phyloP scores from a whole-genome alignment of 2,888 invertebrate species.

The Andricus quercusramuli region DNA sequence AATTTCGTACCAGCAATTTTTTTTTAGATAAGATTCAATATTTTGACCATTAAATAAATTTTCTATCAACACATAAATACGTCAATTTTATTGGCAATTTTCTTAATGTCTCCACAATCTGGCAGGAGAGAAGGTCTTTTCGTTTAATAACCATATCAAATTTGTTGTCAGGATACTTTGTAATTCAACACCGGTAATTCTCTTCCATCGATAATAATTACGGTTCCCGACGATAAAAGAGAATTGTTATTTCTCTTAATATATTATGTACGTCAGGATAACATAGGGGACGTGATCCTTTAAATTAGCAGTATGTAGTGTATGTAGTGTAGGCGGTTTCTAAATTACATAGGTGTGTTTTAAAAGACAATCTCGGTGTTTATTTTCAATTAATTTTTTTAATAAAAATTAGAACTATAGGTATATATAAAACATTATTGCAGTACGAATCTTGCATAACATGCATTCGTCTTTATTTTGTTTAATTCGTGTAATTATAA shows the following conservation, averaged over 20 bases:
- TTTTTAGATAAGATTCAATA: no score
- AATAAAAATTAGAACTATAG: no score
- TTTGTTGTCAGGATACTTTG: conserved; percentile 25
- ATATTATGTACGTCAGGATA: conserved; percentile 6
- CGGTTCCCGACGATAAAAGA: conserved; percentile 18
- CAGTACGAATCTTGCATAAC: no score
- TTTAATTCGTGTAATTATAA: no score
- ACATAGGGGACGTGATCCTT: conserved; percentile 13
- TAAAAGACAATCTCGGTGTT: background rate
- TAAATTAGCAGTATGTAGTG: background rate
- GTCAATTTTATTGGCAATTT: background rate
- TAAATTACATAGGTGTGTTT: background rate
- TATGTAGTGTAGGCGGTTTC: background rate
- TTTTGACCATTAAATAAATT: no score
- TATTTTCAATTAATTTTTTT: background rate
- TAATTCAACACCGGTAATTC: conserved; percentile 20
- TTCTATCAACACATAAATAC: no score
- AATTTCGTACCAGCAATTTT: no score
- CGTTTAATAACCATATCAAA: conserved; percentile 34
- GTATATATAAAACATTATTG: no score
- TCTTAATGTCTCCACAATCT: background rate
- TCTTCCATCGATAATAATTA: conserved; percentile 28
- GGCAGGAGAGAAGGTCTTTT: background rate
- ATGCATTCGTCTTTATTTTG: no score
- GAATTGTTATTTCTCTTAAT: conserved; percentile 24